phyloP scores from a whole-genome alignment of 2,113 vertebrate genomes.

The Dromas ardeola region DNA sequence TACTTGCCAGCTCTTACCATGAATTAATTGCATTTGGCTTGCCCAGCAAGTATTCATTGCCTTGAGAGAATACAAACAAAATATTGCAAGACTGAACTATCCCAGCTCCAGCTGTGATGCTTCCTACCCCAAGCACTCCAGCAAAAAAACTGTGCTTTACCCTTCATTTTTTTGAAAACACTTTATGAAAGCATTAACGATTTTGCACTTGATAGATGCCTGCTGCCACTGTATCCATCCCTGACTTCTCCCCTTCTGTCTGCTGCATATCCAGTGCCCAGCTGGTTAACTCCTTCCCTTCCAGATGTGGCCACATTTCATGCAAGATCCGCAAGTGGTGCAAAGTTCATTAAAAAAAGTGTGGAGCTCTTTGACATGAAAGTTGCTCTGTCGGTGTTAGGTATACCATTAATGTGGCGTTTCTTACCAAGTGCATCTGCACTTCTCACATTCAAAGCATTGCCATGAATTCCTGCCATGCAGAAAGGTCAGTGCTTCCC shows the following conservation, averaged over 20 bases:
- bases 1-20: constrained; percentile 32
- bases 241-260: not conserved
- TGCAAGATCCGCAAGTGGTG: not conserved
- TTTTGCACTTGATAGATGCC: not conserved
- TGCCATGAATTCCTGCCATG: not conserved
- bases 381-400: rapidly evolving
- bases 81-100: constrained; percentile 50
- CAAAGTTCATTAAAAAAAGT: not conserved
- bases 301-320: not conserved
- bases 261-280: not conserved
- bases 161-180: not conserved
- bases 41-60: constrained; percentile 37
- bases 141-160: not conserved
- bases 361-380: not conserved
- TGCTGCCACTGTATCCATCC: not conserved
- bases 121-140: constrained; percentile 12
- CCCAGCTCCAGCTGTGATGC: constrained; percentile 43
- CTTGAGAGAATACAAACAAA: constrained; percentile 46
- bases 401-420: not conserved
- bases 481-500: not conserved
- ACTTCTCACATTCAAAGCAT: not conserved
- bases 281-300: constrained; percentile 13
- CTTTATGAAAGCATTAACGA: not conserved
- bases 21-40: constrained; percentile 59
- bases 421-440: not conserved